phyloP scores from a whole-genome alignment of 2,113 vertebrate genomes.

The Callithrix jacchus region DNA sequence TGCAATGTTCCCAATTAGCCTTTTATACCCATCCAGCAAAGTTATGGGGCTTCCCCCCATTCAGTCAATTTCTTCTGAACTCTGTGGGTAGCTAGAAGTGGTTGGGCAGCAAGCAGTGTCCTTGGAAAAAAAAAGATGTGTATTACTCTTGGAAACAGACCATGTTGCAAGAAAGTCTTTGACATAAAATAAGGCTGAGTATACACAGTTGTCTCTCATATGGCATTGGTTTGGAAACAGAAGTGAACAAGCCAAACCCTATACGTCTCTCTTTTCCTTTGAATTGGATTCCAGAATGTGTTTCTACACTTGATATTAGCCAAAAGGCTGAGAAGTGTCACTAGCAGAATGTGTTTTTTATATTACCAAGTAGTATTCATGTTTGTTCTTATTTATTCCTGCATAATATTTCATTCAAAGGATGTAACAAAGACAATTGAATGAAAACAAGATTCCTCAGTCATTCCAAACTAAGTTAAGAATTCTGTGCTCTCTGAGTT shows the following conservation, averaged over 20 bases:
- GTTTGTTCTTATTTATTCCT: constrained; percentile 37
- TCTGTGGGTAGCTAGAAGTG: constrained; percentile 34
- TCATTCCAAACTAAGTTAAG: not conserved
- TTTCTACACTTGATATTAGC: not conserved
- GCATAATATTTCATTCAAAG: constrained; percentile 14
- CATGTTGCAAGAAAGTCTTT: constrained; percentile 58
- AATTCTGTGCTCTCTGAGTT: not conserved
- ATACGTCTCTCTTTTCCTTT: constrained; percentile 46
- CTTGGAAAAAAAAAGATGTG: constrained; percentile 65
- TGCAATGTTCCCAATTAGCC: not conserved
- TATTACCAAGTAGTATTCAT: not conserved
- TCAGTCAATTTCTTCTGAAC: constrained; percentile 27
- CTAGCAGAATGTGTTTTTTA: not conserved
- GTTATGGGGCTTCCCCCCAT: not conserved
- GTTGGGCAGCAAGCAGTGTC: constrained; percentile 38
- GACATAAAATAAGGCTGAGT: constrained; percentile 52
- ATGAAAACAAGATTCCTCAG: not conserved
- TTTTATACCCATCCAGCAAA: not conserved
- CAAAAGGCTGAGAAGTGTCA: not conserved
- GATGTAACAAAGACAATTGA: not conserved
- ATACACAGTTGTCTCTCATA: constrained; percentile 55
- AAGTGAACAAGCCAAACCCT: constrained; percentile 43
- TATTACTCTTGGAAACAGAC: constrained; percentile 62
- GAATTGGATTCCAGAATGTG: constrained; percentile 50
- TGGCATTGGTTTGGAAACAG: constrained; percentile 64